phyloP scores from a whole-genome alignment of 2,797 vertebrate species.

The Phrynocephalus forsythii region DNA sequence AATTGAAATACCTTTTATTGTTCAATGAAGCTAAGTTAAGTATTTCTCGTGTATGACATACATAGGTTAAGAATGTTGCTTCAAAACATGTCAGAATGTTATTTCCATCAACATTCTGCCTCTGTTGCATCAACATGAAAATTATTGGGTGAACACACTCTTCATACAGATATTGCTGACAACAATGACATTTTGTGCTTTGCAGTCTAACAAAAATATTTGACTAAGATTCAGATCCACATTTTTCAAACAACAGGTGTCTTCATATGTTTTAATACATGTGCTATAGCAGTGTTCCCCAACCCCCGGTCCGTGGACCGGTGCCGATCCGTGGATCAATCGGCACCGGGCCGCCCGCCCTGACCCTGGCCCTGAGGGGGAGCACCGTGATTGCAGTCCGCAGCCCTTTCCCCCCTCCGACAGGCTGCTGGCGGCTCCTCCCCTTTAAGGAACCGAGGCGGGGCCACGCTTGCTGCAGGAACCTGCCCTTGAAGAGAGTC shows the following conservation, averaged over 20 bases:
- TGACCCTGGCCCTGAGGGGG: no score
- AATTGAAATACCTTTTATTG: conserved; percentile 21
- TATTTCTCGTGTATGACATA: not conserved
- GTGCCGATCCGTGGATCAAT: no score
- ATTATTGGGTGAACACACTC: not conserved
- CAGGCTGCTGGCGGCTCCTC: no score
- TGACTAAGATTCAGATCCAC: no score
- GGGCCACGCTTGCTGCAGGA: no score
- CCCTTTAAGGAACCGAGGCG: no score
- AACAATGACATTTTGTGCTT: not conserved
- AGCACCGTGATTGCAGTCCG: no score
- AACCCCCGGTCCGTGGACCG: no score
- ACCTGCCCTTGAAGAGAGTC: no score
- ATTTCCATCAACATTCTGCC: not conserved
- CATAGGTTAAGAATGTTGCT: not conserved
- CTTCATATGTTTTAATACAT: not conserved
- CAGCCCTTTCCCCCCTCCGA: no score
- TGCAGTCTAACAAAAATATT: not conserved
- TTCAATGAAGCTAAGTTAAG: not conserved
- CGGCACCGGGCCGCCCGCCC: no score
- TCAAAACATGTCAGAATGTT: not conserved
- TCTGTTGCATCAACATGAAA: not conserved
- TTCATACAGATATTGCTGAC: not conserved
- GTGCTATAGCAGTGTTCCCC: no score
- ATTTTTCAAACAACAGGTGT: not conserved